A percentile compares a stretch with the other conserved stretches of the same genome.
Evolutionary conservation across 1,140 invertebrate genomes (phyloP).

Genomic region (Euborellia annulipes): DNA sequence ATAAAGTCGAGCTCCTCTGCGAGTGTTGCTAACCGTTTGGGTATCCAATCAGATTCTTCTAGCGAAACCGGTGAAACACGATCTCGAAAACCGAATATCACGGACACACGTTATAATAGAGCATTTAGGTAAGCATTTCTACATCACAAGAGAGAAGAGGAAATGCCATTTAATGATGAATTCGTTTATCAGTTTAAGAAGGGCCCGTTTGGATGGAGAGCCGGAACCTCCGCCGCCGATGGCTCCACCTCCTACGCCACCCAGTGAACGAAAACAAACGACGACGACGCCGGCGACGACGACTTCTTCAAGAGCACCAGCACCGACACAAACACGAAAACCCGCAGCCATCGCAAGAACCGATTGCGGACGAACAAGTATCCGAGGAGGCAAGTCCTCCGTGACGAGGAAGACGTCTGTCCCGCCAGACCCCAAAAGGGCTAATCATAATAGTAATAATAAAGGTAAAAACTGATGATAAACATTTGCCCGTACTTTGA

Average conservation of each 20-base stretch:
- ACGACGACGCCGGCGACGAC: too few species aligned
- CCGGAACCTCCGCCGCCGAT: neutral
- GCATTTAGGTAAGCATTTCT: slow-evolving; percentile 7
- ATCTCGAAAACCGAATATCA: neutral
- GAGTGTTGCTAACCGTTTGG: too few species aligned
- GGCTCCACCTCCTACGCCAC: neutral
- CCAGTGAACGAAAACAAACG: neutral
- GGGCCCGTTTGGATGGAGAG: slow-evolving; percentile 15
- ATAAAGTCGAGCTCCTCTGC: too few species aligned
- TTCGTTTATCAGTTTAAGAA: slow-evolving; percentile 13
- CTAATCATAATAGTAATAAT: too few species aligned
- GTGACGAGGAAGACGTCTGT: slow-evolving; percentile 5
- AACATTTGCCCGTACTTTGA: too few species aligned
- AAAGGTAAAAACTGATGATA: slow-evolving; percentile 17
- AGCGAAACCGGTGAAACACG: too few species aligned
- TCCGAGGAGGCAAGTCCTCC: slow-evolving; percentile 29
- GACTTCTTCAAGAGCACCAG: slow-evolving; percentile 1
- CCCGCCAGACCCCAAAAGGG: neutral
- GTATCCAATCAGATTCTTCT: too few species aligned
- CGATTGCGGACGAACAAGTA: slow-evolving; percentile 48
- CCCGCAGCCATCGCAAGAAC: slow-evolving; percentile 33
- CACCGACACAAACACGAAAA: slow-evolving; percentile 10
- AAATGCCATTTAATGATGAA: too few species aligned
- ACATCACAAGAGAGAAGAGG: too few species aligned
- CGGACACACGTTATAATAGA: slow-evolving; percentile 3